These are phyloP conservation scores for Pogonomyrmex californicus DNA, from an alignment of 1,140 invertebrate species.

Conservation along the genomic window DNA sequence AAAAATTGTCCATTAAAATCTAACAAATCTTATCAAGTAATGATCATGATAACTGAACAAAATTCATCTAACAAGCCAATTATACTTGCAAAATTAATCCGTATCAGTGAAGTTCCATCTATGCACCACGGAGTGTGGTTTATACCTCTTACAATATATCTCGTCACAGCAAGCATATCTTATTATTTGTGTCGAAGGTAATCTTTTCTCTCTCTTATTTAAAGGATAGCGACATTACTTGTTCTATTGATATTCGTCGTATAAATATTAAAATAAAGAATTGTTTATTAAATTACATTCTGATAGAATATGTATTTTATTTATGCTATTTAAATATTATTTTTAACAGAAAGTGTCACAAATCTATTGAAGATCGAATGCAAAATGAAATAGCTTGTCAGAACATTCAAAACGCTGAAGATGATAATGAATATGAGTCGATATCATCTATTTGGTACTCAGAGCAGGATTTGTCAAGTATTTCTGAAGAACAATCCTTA, in stretches of 20 bases:
- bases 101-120: slow-evolving; percentile 25
- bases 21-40: slow-evolving; percentile 63
- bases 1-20: slow-evolving; percentile 74
- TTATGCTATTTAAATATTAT: not conserved
- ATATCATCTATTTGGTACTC: not conserved
- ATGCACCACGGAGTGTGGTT: slow-evolving; percentile 60
- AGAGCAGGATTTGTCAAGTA: not conserved
- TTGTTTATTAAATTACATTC: not conserved
- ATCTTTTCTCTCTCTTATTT: not conserved
- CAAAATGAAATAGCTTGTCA: slow-evolving; percentile 53
- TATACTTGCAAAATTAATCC: slow-evolving; percentile 13
- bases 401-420: not conserved
- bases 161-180: not conserved
- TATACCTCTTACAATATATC: slow-evolving; percentile 47
- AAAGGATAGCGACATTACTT: not conserved
- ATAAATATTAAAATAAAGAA: too few species aligned
- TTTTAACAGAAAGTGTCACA: slow-evolving; percentile 30
- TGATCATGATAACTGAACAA: slow-evolving; percentile 53
- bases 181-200: slow-evolving; percentile 67
- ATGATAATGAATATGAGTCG: not conserved
- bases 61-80: slow-evolving; percentile 9
- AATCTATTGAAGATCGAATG: not conserved
- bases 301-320: not conserved
- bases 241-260: too few species aligned
- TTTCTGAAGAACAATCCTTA: not conserved